Evolutionary conservation across 2,888 invertebrate species (phyloP), one percentile per base, ranked within the genome.

Genomic region (Lasius fuliginosus): DNA sequence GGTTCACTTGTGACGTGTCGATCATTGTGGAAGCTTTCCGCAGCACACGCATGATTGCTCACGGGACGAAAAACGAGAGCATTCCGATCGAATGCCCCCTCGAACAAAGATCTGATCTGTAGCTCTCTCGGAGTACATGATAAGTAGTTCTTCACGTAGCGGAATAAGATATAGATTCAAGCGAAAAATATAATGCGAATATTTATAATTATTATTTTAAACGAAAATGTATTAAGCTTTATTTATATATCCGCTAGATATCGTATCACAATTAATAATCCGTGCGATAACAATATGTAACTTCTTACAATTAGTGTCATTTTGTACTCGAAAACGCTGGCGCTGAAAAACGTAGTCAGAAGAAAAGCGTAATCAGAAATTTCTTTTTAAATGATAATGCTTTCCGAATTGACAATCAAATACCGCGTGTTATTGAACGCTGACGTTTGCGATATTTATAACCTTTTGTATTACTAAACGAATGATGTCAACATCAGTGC

Each of bases 331-430:
- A 23, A 23, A 23, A 23, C 23, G 23, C 23, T 23, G 23, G 23
- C 23, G 23, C 23, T 23, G 23, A 0, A 23, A 23, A 23, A 23
- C 23, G 23, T n/a, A n/a, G n/a, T n/a, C n/a, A n/a, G n/a, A n/a
- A n/a, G n/a, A n/a, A n/a, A n/a, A n/a, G 18, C 18, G 11, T 11
- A 49, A 69, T 33, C 27, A 5, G n/a, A 56, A 71, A 15, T 53
- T 53, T n/a, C 4, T 12, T 71, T 71, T 71, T 71, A 71, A 71
- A 71, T 69, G 1, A 8, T 69, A 69, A 69, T 53, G 8, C 49
- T 71, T 56, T 56, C 23, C 23, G 23, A 23, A 23, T 23, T 23
- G 23, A 23, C 23, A 15, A 71, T 71, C 53, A 56, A 53, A 71
- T 30, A 49, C 53, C 15, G 23, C 9, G 18, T 56, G 58, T 40